Conservation (phyloP, 2,797 vertebrate genomes). For the Cephalopachus bancanus region DNA sequence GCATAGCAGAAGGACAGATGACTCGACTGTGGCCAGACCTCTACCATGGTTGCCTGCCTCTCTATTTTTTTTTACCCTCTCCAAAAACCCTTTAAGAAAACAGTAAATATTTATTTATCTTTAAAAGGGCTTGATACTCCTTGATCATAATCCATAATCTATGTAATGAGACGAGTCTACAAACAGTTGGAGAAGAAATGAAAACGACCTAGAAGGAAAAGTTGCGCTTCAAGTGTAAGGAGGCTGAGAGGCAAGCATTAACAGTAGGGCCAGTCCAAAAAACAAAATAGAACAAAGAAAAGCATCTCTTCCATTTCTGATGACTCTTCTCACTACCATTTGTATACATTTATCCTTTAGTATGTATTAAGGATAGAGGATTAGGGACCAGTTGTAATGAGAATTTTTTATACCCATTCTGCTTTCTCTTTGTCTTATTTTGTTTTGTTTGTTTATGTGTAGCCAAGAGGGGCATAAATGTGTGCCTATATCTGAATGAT, state of each 20-base stretch:
- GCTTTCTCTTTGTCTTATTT: slow-evolving; percentile 27
- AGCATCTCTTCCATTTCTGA: background rate
- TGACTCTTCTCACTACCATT: background rate
- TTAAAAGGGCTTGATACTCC: background rate
- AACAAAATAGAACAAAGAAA: background rate
- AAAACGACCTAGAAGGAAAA: background rate
- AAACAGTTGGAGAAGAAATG: background rate
- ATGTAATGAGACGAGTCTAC: background rate
- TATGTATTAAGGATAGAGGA: background rate
- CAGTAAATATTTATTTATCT: background rate
- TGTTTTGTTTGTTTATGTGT: slow-evolving; percentile 42
- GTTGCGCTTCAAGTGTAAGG: background rate
- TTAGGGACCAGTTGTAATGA: background rate
- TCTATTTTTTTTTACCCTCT: background rate
- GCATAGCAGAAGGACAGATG: background rate
- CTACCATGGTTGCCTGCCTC: fast-evolving
- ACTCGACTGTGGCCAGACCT: background rate
- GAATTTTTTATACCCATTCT: background rate
- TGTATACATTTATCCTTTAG: background rate
- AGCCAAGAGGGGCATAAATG: slow-evolving; percentile 21
- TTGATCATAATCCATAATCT: background rate
- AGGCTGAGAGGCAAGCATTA: background rate
- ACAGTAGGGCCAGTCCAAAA: background rate
- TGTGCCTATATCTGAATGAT: slow-evolving; percentile 67
- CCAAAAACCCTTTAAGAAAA: background rate